Base-by-base conservation (phyloP, 2,888 invertebrate species). In the Sisyra terminalis region DNA sequence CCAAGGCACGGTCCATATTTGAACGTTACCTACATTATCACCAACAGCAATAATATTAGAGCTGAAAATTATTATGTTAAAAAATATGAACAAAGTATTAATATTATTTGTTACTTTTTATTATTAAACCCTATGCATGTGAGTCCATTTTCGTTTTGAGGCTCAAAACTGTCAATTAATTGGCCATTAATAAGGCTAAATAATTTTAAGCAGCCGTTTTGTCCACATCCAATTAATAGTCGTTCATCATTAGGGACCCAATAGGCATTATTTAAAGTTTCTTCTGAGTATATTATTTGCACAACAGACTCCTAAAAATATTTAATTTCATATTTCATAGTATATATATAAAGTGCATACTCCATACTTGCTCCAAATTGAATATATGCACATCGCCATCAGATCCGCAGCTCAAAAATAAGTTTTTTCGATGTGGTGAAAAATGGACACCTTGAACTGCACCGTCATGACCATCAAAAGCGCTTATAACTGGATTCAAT, bases 301-400 rank as follows among this genome's bases (percentile, higher is more conserved):
- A 59, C 59, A 11, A 61, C 59, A 35, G 57, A 57, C 40, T 59
- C 58, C 60, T 60, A 46, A 31, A 55, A 49, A 39, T 13, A 38
- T 32, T 30, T 37, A 29, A 31, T 16, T 32, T 17, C 34, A 16
- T 40, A n/a, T 18, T n/a, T n/a, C 11, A 13, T 16, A 24, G 10
- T 10, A 38, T 7, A 17, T 3, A 38, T 17, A 11, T 10, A 18
- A n/a, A 7, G n/a, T 2, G 4, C 11, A 17, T 7, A 30, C 15
- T 36, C 29, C 15, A 10, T 52, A 61, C 64, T 52, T 64, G 61
- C 29, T 54, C 57, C 14, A 60, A 48, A 29, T 59, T 35, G 47
- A 63, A 64, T 29, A 64, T 53, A 46, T 60, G 50, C 30, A 63
- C 56, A 52, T 64, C 61, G 7, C 55, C 55, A 47, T 64, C 61